phyloP scores from a whole-genome alignment of 2,888 invertebrate species.

The Sesia apiformis region DNA sequence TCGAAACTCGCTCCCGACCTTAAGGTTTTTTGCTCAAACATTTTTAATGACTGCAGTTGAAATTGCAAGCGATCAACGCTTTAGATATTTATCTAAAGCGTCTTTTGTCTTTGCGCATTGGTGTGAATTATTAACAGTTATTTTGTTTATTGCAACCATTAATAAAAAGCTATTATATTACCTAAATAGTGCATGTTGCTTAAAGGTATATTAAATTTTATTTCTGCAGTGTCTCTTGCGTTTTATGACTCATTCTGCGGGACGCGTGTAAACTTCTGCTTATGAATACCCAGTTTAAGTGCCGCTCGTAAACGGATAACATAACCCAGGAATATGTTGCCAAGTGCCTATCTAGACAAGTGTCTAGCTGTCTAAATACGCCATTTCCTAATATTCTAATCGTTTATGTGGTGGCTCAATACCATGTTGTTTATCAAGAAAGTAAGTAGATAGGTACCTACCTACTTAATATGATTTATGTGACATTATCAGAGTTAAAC shows the following conservation, averaged over 20 bases:
- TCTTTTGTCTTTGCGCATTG: constrained; percentile 32
- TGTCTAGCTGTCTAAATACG: no score
- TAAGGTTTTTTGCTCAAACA: constrained; percentile 44
- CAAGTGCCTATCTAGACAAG: no score
- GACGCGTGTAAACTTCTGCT: not conserved
- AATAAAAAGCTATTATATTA: not conserved
- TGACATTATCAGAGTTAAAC: no score
- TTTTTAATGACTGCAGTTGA: constrained; percentile 53
- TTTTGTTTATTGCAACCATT: not conserved
- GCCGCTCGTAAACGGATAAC: no score
- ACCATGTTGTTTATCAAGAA: no score
- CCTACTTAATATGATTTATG: no score
- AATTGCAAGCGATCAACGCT: constrained; percentile 45
- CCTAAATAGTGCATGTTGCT: not conserved
- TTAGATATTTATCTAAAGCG: constrained; percentile 30
- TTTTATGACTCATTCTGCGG: not conserved
- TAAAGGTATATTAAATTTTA: not conserved
- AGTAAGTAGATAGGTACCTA: no score
- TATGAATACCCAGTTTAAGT: no score
- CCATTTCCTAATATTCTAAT: no score
- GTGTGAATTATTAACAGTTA: constrained; percentile 27
- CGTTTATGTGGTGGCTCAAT: no score
- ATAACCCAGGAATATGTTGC: no score
- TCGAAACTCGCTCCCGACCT: constrained; percentile 33
- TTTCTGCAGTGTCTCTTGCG: not conserved